Evolutionary conservation across 2,797 vertebrate genomes (phyloP).

Genomic region (Aulostomus chinensis): DNA sequence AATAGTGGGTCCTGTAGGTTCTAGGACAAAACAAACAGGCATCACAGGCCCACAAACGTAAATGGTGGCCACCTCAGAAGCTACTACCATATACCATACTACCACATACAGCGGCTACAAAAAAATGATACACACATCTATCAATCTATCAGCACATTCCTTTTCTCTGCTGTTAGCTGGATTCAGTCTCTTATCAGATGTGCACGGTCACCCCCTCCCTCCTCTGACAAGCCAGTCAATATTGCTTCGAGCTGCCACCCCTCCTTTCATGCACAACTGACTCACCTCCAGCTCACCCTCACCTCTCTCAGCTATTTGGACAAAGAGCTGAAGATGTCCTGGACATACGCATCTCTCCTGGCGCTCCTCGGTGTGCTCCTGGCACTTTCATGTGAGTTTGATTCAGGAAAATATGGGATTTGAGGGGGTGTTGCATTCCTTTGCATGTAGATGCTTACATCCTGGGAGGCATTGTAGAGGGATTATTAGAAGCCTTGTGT

Average conservation of each 20-base stretch:
- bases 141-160: neutral
- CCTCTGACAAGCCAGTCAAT: constrained; percentile 36
- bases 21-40: neutral
- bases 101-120: neutral
- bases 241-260: constrained; percentile 26
- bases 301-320: constrained; percentile 36
- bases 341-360: constrained; percentile 71
- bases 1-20: neutral
- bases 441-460: neutral
- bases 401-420: constrained; percentile 7
- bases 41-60: neutral
- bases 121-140: neutral
- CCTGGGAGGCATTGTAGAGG: neutral
- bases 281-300: constrained; percentile 35
- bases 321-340: constrained; percentile 76
- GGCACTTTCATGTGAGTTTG: constrained; percentile 82
- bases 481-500: no score
- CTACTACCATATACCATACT: neutral
- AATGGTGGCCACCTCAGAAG: neutral
- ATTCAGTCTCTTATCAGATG: constrained; percentile 33
- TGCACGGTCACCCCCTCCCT: constrained; percentile 31
- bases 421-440: neutral
- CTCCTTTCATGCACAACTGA: constrained; percentile 38
- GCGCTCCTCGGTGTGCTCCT: constrained; percentile 67
- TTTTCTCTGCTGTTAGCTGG: constrained; percentile 9